These are phyloP conservation scores for Pachypsylla venusta DNA, from an alignment of 1,140 invertebrate genomes.

Conservation along the genomic window DNA sequence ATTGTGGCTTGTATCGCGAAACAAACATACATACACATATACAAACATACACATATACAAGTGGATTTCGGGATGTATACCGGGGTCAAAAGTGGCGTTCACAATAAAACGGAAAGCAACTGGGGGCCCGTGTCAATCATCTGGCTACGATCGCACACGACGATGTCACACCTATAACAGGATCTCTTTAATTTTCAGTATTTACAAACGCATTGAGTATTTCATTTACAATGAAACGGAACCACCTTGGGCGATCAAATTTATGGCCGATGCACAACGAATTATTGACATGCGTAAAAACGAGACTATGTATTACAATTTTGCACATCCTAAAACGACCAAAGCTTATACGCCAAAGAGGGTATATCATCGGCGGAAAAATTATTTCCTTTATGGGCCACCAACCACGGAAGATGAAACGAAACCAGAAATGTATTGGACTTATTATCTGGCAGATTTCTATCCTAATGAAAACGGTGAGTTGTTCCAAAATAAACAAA, in stretches of 20 bases:
- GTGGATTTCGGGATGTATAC: too few relatives aligned
- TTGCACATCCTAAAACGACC: not conserved
- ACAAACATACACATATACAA: too few relatives aligned
- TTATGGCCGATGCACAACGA: conserved; percentile 1
- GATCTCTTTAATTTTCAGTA: not conserved
- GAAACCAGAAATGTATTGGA: not conserved
- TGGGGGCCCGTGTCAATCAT: too few relatives aligned
- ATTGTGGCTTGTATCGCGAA: too few relatives aligned
- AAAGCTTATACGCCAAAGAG: not conserved
- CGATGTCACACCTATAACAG: too few relatives aligned
- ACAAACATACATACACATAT: too few relatives aligned
- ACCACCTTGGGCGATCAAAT: not conserved
- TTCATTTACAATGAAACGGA: conserved; percentile 1
- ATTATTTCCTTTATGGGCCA: not conserved
- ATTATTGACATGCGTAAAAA: not conserved
- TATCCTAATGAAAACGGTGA: not conserved
- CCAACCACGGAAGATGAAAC: not conserved
- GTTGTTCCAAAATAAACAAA: too few relatives aligned
- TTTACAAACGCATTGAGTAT: not conserved
- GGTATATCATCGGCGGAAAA: not conserved
- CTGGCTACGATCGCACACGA: too few relatives aligned
- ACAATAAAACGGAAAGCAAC: too few relatives aligned
- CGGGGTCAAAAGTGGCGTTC: too few relatives aligned
- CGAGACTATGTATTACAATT: not conserved
- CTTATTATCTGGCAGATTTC: not conserved